A percentile compares a stretch with the other conserved stretches of the same genome.
phyloP scores from a whole-genome alignment of 2,113 vertebrate species.

The Rhea americana region DNA sequence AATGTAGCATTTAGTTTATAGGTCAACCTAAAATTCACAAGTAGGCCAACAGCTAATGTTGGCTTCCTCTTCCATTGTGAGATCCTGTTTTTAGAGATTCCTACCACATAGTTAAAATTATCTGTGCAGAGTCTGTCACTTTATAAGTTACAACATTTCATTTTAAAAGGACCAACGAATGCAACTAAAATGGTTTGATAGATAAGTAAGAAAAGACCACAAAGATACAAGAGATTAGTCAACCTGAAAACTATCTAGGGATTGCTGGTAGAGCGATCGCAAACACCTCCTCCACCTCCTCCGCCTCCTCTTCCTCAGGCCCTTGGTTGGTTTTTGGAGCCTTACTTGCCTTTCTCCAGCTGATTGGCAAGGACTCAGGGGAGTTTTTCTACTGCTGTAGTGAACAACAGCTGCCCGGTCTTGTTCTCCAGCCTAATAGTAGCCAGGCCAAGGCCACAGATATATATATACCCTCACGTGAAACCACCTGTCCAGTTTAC shows the following conservation, averaged over 20 bases:
- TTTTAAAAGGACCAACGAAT: background rate
- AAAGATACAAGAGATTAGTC: background rate
- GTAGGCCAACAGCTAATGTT: background rate
- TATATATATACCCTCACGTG: no score
- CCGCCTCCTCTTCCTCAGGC: no score
- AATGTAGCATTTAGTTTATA: background rate
- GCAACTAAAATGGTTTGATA: background rate
- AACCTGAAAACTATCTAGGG: background rate
- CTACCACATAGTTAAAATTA: background rate
- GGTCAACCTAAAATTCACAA: background rate
- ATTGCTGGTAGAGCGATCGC: no score
- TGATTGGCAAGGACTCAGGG: no score
- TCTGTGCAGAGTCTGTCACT: background rate
- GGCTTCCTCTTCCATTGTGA: background rate
- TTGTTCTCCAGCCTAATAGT: no score
- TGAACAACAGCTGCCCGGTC: no score
- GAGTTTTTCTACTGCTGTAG: no score
- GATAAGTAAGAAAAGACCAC: background rate
- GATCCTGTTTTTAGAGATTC: background rate
- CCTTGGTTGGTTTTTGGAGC: no score
- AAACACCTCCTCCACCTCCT: no score
- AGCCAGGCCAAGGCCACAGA: no score
- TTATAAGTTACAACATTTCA: background rate
- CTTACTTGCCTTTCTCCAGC: no score
- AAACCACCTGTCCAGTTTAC: no score